These are phyloP conservation scores for Scomber colias DNA, from an alignment of 2,113 vertebrate genomes.

Conservation along the genomic window DNA sequence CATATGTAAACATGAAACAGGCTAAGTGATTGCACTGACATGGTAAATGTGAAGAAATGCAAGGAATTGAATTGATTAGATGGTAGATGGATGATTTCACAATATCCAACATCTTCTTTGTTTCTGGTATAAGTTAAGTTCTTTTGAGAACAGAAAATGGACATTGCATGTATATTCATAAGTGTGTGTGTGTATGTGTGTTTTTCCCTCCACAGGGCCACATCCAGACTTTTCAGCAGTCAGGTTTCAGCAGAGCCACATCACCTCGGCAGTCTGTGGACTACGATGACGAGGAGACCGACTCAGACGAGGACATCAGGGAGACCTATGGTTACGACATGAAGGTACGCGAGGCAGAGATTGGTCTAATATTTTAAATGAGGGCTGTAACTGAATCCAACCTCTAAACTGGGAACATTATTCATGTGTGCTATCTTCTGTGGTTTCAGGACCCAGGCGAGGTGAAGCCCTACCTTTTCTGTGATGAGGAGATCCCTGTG, in stretches of 20 bases:
- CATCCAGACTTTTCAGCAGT: constrained; percentile 97
- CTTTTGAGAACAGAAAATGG: no score
- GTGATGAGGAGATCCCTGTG: constrained; percentile 98
- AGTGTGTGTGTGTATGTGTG: neutral
- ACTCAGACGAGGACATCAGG: constrained; percentile 97
- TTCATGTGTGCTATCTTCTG: neutral
- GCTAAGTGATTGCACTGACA: neutral
- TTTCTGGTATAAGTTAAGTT: no score
- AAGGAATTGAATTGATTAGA: neutral
- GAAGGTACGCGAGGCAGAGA: constrained; percentile 84
- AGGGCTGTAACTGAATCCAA: no score
- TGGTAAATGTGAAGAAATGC: neutral
- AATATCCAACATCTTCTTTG: no score
- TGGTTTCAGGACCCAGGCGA: constrained; percentile 93
- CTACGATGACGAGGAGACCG: constrained; percentile 98
- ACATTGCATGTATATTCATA: neutral
- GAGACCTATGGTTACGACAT: constrained; percentile 96
- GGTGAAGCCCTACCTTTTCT: constrained; percentile 97
- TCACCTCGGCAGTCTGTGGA: constrained; percentile 93
- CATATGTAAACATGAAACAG: neutral
- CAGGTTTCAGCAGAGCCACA: constrained; percentile 93
- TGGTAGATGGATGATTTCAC: no score
- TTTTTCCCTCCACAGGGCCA: constrained; percentile 87
- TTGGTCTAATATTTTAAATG: neutral
- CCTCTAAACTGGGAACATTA: no score